Evolutionary conservation across 2,797 vertebrate genomes (phyloP).

Genomic region (Sebastolobus alascanus): DNA sequence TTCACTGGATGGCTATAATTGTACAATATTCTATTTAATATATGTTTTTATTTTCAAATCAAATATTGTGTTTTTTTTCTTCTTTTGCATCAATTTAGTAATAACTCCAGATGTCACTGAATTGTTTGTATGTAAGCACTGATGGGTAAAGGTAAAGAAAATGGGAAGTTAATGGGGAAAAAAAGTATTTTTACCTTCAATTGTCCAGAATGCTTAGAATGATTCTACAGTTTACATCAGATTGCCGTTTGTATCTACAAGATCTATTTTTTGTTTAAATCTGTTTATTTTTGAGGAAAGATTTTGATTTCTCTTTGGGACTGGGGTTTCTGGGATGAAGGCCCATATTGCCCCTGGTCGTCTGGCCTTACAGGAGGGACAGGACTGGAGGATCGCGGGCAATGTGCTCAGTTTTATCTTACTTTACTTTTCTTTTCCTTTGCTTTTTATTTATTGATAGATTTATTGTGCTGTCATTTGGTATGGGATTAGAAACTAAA

Average conservation of each 20-base stretch:
- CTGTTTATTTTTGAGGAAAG: constrained; percentile 65
- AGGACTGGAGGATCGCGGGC: constrained; percentile 76
- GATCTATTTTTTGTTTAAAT: constrained; percentile 78
- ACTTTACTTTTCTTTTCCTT: constrained; percentile 49
- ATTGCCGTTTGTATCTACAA: constrained; percentile 76
- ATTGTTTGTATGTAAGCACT: constrained; percentile 78
- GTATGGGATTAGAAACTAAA: constrained; percentile 80
- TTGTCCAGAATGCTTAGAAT: constrained; percentile 75
- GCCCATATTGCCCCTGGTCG: constrained; percentile 74
- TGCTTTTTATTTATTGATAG: constrained; percentile 79
- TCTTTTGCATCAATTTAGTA: constrained; percentile 75
- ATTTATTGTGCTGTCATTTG: constrained; percentile 81
- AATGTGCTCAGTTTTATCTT: constrained; percentile 66
- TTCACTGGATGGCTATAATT: constrained; percentile 64
- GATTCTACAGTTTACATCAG: constrained; percentile 78
- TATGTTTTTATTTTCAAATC: constrained; percentile 67
- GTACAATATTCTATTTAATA: constrained; percentile 67
- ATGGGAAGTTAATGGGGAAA: constrained; percentile 42
- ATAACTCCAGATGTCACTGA: constrained; percentile 79
- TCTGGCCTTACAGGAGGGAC: constrained; percentile 86
- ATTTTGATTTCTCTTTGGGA: constrained; percentile 52
- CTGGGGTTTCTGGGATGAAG: constrained; percentile 56
- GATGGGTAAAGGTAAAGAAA: constrained; percentile 69
- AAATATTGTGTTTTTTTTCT: constrained; percentile 61
- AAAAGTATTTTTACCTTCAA: constrained; percentile 72